Evolutionary conservation across 2,888 invertebrate genomes (phyloP).

Genomic region (Zelleria hepariella): DNA sequence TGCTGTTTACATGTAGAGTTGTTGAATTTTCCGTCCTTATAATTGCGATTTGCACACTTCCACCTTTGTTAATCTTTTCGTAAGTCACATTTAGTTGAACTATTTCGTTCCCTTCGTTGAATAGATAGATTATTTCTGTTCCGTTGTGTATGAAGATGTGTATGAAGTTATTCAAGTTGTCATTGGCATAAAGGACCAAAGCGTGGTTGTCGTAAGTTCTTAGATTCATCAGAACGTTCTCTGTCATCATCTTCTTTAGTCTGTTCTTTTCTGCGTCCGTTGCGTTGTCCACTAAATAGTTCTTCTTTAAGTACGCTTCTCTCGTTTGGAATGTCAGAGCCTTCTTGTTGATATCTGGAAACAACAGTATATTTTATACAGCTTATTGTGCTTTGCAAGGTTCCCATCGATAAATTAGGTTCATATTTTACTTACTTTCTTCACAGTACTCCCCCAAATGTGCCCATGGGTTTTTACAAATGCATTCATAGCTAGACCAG

Average conservation of each 20-base stretch:
- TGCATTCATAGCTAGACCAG: conserved; percentile 94
- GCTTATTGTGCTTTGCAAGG: background rate
- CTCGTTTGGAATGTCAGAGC: conserved; percentile 89
- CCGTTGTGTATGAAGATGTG: conserved; percentile 88
- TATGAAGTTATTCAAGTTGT: conserved; percentile 93
- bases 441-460: conserved; percentile 93
- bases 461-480: conserved; percentile 93
- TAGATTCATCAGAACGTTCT: conserved; percentile 89
- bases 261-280: conserved; percentile 75
- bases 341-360: conserved; percentile 89
- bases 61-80: conserved; percentile 82
- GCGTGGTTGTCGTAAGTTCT: conserved; percentile 88
- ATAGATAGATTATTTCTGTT: conserved; percentile 85
- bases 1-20: conserved; percentile 85
- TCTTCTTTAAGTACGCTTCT: conserved; percentile 84
- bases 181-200: conserved; percentile 90
- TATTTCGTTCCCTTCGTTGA: conserved; percentile 86
- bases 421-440: conserved; percentile 77
- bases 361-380: background rate
- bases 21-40: conserved; percentile 80
- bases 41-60: conserved; percentile 91
- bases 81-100: conserved; percentile 84
- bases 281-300: conserved; percentile 78
- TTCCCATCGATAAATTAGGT: background rate
- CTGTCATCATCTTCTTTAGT: conserved; percentile 81